Evolutionary conservation across 2,888 invertebrate species (phyloP).

Genomic region (Dione vanillae): DNA sequence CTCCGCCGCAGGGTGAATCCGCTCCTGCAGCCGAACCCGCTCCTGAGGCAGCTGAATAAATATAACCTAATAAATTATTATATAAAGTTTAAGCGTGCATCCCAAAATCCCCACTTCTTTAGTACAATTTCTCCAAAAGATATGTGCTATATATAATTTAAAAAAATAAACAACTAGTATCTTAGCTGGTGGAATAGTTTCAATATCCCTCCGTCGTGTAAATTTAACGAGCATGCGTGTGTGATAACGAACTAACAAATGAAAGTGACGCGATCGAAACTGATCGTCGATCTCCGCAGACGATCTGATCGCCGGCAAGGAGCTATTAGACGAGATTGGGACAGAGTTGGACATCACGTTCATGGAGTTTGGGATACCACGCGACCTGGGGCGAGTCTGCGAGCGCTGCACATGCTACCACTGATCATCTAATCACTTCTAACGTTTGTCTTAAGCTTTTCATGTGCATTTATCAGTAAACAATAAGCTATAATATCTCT

Average conservation of each 20-base stretch:
- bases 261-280: constrained; percentile 50
- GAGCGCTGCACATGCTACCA: constrained; percentile 79
- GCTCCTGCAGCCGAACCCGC: constrained; percentile 49
- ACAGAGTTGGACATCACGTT: constrained; percentile 97
- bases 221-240: constrained; percentile 59
- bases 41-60: constrained; percentile 45
- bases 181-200: constrained; percentile 81
- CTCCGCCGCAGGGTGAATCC: constrained; percentile 51
- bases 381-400: constrained; percentile 59
- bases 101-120: neutral
- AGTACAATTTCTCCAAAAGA: constrained; percentile 7
- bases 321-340: constrained; percentile 95
- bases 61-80: neutral
- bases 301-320: constrained; percentile 93
- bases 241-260: constrained; percentile 47
- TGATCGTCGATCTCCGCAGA: constrained; percentile 84
- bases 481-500: constrained; percentile 48
- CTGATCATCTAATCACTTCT: constrained; percentile 52
- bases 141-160: constrained; percentile 48
- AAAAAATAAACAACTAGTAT: constrained; percentile 63
- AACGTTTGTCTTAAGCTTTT: constrained; percentile 48
- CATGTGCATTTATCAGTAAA: constrained; percentile 71
- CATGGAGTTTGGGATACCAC: constrained; percentile 85
- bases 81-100: constrained; percentile 8
- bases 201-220: constrained; percentile 42